Base-by-base conservation (phyloP, 64 coral and sea anemone species). In the Pachyseris speciosa region DNA sequence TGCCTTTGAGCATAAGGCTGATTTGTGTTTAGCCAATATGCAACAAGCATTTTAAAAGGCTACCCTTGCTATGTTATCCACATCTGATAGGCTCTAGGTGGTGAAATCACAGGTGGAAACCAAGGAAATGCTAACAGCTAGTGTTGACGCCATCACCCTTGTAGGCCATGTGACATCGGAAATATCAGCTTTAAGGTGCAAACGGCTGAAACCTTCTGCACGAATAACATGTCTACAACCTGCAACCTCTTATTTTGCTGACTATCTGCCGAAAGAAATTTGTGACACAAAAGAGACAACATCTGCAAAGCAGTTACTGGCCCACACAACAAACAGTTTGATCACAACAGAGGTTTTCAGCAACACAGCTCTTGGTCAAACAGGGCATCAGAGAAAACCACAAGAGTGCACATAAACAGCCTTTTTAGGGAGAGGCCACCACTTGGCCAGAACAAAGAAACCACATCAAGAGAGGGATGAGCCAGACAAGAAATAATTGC, bases 11-110 rank as follows among this genome's bases (percentile, higher is more conserved):
- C 36, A 41, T 13, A 89, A 74, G 39, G 38, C 74, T 26, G 92
- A 94, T 27, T n/a, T n/a, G n/a, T n/a, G n/a, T n/a, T n/a, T 57
- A 89, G 67, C 47, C 1, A 89, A 89, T 27, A 50, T 94, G 0
- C 86, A 89, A 47, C 85, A 94, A 4, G 61, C 27, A 9, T 25
- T 84, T 1, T 64, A 12, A 75, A 89, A 89, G 59, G 38, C 87
- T 30, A 79, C 74, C 2, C 69, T 84, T 9, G 41, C 76, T 1
- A 26, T 86, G 5, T 9, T 71, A 12, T 22, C 63, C 1, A 50
- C 45, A 26, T 86, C 64, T 37, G 64, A 86, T 70, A 86, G 51
- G 40, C 51, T 83, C 5, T n/a, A 7, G 20, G 53, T 22, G 10
- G 53, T 58, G 20, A 58, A 58, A 58, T 58, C 53, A 7, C 10